Base-by-base conservation (phyloP, 2,113 vertebrate species). In the Dicerorhinus sumatrensis region DNA sequence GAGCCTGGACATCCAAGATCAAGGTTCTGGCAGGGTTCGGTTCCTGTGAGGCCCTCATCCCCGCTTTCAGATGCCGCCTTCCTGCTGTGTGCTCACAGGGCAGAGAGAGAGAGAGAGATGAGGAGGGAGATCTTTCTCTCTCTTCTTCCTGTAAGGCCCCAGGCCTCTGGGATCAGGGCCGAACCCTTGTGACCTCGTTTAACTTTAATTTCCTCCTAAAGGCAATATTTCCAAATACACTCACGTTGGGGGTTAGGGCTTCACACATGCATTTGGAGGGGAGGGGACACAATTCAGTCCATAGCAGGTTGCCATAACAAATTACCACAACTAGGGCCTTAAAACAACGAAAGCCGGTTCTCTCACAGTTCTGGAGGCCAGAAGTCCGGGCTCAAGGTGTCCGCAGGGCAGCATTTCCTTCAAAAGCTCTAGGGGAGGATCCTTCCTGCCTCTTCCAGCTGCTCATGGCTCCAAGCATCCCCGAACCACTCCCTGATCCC, bases 261-360 rank as follows among this genome's bases (percentile, higher is more conserved):
- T 39, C n/a, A 33, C 51, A 5, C 3, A n/a, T 10, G n/a, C 11
- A 20, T 0, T 20, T 8, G 58, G 58, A 23, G 58, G 6, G 33
- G 48, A 23, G 6, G 20, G 1, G 2, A 54, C 51, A 54, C 51
- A 16, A 54, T 25, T 10, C 54, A 5, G 79, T 10, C 36, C 23
- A 27, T 13, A 39, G 23, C 5, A 8, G 56, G 23, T 51, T 0
- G 23, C 79, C 7, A 0, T 31, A 8, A n/a, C 56, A 27, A 23
- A 39, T 39, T 17, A 17, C 54, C 77, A 5, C 29, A 4, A 31
- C 12, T 13, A 6, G 86, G 33, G 36, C 12, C 21, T 29, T 36
- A 4, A 2, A 25, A 29, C 48, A 0, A 17, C 5, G 0, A 23
- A 14, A 21, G 23, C 0, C 4, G 69, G 4, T 16, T 73, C 36